A percentile compares a stretch with the other conserved stretches of the same genome.
Evolutionary conservation across 1,140 invertebrate species (phyloP).

Genomic region (Calycopis cecrops): DNA sequence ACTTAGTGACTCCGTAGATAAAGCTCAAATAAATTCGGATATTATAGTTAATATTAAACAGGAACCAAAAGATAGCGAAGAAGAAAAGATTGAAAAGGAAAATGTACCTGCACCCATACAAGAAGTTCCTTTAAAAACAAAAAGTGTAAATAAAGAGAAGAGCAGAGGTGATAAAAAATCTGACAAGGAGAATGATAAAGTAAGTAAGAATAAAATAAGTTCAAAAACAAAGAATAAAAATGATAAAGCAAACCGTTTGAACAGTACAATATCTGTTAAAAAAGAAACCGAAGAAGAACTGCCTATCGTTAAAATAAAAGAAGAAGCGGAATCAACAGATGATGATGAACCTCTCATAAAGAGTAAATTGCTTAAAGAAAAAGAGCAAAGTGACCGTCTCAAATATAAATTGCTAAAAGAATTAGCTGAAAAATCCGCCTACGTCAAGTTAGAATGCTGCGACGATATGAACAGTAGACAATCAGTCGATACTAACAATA

Average conservation of each 20-base stretch:
- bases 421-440: constrained; percentile 62
- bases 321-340: constrained; percentile 68
- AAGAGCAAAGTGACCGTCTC: constrained; percentile 47
- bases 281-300: constrained; percentile 46
- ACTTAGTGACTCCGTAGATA: neutral
- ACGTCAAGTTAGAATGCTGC: constrained; percentile 65
- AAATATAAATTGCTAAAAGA: constrained; percentile 63
- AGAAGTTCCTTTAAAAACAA: constrained; percentile 26
- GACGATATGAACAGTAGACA: constrained; percentile 55
- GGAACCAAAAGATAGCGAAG: constrained; percentile 47
- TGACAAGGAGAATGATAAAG: constrained; percentile 38
- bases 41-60: constrained; percentile 50
- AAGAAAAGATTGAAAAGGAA: constrained; percentile 37
- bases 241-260: constrained; percentile 31
- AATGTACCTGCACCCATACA: constrained; percentile 16
- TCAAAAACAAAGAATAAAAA: constrained; percentile 40
- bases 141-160: constrained; percentile 36
- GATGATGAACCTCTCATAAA: constrained; percentile 73
- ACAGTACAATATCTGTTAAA: constrained; percentile 35
- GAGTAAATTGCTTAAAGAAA: constrained; percentile 67
- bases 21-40: neutral
- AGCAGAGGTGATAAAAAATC: constrained; percentile 37
- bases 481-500: constrained; percentile 48
- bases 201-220: constrained; percentile 29
- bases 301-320: constrained; percentile 42